Evolutionary conservation across 2,797 vertebrate genomes (phyloP).

Genomic region (Fistularia tabacaria): DNA sequence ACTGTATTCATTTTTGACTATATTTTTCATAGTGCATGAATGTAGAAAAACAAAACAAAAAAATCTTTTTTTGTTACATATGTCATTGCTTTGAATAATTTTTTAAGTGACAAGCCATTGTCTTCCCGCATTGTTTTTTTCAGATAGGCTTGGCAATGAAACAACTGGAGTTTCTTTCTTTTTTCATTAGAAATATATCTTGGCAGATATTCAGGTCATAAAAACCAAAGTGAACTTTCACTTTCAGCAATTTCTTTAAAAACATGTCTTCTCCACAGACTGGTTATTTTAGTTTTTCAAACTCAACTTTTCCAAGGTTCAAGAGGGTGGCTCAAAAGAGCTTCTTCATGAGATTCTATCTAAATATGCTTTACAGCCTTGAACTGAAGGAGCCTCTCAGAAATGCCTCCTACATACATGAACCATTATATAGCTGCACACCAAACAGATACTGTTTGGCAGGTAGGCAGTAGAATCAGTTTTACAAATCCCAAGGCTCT

Average conservation of each 20-base stretch:
- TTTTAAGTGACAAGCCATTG: no score
- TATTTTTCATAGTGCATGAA: background rate
- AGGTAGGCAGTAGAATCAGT: slow-evolving; percentile 48
- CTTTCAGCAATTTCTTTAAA: slow-evolving; percentile 8
- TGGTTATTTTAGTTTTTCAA: slow-evolving; percentile 13
- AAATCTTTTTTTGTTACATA: background rate
- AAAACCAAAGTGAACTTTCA: slow-evolving; percentile 1
- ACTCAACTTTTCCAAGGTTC: background rate
- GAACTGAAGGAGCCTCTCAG: no score
- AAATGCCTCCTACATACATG: slow-evolving; percentile 1
- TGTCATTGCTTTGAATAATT: no score
- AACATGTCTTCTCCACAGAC: background rate
- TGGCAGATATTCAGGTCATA: slow-evolving; percentile 20
- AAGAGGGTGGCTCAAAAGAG: slow-evolving; percentile 1
- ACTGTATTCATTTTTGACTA: no score
- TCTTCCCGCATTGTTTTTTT: background rate
- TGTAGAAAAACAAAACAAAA: background rate
- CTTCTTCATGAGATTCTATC: slow-evolving; percentile 2
- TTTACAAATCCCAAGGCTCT: slow-evolving; percentile 56
- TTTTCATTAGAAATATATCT: slow-evolving; percentile 8
- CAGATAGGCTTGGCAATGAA: slow-evolving; percentile 4
- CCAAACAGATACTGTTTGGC: slow-evolving; percentile 4
- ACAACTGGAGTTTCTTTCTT: slow-evolving; percentile 2
- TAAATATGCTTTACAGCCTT: background rate
- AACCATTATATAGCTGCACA: slow-evolving; percentile 2